These are phyloP conservation scores for Diplazon laetatorius DNA, from an alignment of 2,888 invertebrate genomes.

Conservation along the genomic window DNA sequence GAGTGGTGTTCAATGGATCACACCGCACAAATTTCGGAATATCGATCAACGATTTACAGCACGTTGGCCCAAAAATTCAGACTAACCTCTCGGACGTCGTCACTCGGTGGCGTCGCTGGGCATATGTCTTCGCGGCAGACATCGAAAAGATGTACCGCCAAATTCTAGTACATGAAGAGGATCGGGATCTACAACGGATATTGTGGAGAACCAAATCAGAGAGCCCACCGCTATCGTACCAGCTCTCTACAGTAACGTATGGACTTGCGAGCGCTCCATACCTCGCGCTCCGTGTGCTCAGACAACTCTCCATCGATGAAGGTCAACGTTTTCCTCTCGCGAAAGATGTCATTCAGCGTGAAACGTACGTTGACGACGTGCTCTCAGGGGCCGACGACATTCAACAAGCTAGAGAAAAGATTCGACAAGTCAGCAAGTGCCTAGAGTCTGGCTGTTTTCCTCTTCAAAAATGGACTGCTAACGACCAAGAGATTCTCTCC, in stretches of 20 bases:
- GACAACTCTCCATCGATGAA: background rate
- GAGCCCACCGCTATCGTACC: background rate
- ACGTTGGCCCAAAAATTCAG: background rate
- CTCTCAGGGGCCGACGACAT: background rate
- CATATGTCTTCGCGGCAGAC: background rate
- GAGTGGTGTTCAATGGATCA: conserved; percentile 29
- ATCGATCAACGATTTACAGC: conserved; percentile 24
- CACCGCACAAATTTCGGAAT: conserved; percentile 1
- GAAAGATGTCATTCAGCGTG: background rate
- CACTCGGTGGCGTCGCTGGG: conserved; percentile 13
- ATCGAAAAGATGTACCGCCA: conserved; percentile 61
- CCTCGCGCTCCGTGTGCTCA: background rate
- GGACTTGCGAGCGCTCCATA: background rate
- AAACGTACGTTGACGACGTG: background rate
- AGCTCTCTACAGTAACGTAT: background rate
- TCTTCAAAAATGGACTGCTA: background rate
- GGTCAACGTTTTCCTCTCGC: background rate
- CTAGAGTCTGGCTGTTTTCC: background rate
- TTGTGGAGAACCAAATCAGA: conserved; percentile 18
- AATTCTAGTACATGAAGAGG: background rate
- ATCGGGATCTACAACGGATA: background rate
- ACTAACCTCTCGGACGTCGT: conserved; percentile 24
- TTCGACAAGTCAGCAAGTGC: background rate
- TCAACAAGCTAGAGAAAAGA: background rate
- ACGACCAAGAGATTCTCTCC: background rate